Evolutionary conservation across 2,113 vertebrate species (phyloP).

Genomic region (Lampris incognitus): DNA sequence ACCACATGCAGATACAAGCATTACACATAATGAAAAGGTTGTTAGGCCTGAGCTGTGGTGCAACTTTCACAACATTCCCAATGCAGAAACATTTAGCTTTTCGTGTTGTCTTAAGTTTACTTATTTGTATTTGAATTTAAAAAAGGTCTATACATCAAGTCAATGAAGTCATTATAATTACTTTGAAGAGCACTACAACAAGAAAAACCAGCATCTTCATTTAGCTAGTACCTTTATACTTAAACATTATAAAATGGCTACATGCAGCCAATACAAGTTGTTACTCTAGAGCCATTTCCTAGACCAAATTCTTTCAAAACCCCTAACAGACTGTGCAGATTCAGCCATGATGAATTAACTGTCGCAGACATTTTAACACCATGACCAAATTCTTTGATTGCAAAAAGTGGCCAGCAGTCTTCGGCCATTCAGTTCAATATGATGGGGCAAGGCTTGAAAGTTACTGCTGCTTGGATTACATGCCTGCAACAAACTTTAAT

Average conservation of each 20-base stretch:
- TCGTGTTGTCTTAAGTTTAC: conserved; percentile 16
- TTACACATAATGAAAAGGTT: conserved; percentile 58
- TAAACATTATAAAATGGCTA: conserved; percentile 55
- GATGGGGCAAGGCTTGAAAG: not conserved
- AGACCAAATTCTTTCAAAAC: conserved; percentile 24
- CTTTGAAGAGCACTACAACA: conserved; percentile 53
- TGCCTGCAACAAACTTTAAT: no score
- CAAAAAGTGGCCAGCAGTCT: not conserved
- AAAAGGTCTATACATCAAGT: conserved; percentile 59
- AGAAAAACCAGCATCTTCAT: conserved; percentile 70
- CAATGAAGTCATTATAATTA: conserved; percentile 52
- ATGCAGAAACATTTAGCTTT: conserved; percentile 48
- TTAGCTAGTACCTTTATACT: conserved; percentile 71
- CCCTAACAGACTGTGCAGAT: conserved; percentile 28
- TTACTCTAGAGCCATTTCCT: conserved; percentile 54
- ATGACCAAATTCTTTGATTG: not conserved
- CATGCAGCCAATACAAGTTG: conserved; percentile 62
- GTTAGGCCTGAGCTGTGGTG: conserved; percentile 65
- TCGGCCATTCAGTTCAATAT: not conserved
- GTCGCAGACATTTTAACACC: not conserved
- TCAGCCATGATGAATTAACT: conserved; percentile 40
- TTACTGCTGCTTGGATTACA: not conserved
- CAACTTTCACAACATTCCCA: conserved; percentile 70
- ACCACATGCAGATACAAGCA: conserved; percentile 71
- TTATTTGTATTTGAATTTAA: conserved; percentile 35